A percentile compares a stretch with the other conserved stretches of the same genome.
Evolutionary conservation across 2,797 vertebrate species (phyloP).

Genomic region (Calcarius lapponicus): DNA sequence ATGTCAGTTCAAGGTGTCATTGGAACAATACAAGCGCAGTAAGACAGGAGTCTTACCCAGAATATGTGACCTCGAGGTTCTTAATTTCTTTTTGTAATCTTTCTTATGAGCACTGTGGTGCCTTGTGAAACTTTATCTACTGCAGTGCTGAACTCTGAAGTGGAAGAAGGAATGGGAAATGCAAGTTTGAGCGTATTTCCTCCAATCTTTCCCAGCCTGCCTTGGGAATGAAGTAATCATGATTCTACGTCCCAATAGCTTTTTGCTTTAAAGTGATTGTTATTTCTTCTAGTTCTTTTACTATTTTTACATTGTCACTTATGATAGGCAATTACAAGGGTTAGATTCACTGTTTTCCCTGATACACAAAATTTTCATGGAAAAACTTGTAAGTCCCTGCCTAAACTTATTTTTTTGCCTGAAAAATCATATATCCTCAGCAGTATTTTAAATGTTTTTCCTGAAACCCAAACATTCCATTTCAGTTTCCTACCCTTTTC

Average conservation of each 20-base stretch:
- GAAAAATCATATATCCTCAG: neutral
- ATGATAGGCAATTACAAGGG: neutral
- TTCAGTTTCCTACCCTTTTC: neutral
- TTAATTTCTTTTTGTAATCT: neutral
- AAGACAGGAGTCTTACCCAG: neutral
- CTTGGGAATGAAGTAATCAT: neutral
- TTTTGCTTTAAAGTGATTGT: neutral
- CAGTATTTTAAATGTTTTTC: neutral
- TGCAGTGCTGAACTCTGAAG: neutral
- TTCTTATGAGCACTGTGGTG: neutral
- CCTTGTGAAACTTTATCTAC: neutral
- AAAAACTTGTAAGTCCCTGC: neutral
- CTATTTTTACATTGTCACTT: neutral
- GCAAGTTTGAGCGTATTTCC: neutral
- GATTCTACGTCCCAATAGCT: neutral
- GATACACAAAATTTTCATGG: neutral
- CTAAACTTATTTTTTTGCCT: neutral
- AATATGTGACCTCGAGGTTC: neutral
- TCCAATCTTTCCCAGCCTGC: neutral
- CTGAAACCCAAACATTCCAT: neutral
- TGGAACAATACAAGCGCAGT: neutral
- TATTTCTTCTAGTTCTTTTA: neutral
- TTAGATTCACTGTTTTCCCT: neutral
- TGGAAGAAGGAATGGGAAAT: neutral
- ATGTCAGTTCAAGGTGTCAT: neutral